phyloP scores from a whole-genome alignment of 2,888 invertebrate species.

The Schizaphis graminum region DNA sequence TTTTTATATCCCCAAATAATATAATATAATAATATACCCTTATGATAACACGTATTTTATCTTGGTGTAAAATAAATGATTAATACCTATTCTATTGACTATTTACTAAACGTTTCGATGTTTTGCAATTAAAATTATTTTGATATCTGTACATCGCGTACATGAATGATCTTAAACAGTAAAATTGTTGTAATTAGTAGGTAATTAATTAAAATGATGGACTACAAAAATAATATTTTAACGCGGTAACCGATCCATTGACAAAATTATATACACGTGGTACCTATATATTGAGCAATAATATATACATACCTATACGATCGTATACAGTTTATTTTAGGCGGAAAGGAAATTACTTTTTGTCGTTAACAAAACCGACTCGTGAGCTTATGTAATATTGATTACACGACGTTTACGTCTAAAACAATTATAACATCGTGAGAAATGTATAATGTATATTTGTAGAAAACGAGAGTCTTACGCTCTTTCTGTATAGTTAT shows the following conservation, averaged over 20 bases:
- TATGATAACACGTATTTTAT: not conserved
- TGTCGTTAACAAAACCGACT: not conserved
- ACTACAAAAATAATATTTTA: not conserved
- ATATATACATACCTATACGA: not conserved
- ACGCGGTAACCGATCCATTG: not conserved
- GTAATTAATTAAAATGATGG: not conserved
- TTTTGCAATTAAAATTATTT: not conserved
- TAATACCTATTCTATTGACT: not conserved
- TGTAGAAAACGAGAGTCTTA: not conserved
- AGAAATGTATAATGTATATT: not conserved
- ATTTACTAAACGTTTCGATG: not conserved
- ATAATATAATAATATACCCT: not conserved
- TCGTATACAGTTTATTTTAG: not conserved
- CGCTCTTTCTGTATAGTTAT: not conserved
- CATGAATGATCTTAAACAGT: not conserved
- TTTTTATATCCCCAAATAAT: not conserved
- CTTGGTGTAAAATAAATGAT: not conserved
- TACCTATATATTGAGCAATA: not conserved
- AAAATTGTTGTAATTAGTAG: not conserved
- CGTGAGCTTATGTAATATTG: not conserved
- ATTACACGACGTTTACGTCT: not conserved
- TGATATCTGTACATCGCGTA: not conserved
- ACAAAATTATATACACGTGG: not conserved
- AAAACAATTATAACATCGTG: constrained; percentile 15
- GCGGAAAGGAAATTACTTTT: not conserved